phyloP scores from a whole-genome alignment of 2,888 invertebrate species.

The Fragum sueziense region DNA sequence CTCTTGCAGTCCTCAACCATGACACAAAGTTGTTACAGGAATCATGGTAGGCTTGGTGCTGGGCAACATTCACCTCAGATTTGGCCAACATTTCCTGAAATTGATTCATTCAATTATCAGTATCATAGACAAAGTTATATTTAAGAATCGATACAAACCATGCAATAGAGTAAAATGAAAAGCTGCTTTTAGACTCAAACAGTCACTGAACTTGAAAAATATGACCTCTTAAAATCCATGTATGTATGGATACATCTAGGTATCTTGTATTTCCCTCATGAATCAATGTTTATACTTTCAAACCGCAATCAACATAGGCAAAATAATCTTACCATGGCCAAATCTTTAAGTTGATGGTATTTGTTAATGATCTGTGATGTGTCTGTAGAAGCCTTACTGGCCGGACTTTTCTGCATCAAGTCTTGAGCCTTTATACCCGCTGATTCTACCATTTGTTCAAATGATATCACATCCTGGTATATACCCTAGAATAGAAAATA shows the following conservation, averaged over 20 bases:
- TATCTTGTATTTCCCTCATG: too few species aligned
- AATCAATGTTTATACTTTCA: too few species aligned
- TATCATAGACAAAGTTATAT: too few species aligned
- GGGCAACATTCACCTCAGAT: constrained; percentile 75
- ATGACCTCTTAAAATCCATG: too few species aligned
- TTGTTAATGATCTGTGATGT: constrained; percentile 95
- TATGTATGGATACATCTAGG: too few species aligned
- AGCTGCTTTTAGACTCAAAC: too few species aligned
- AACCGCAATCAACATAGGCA: too few species aligned
- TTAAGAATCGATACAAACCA: too few species aligned
- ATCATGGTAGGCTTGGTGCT: constrained; percentile 92
- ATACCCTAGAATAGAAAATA: constrained; percentile 86
- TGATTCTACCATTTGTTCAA: constrained; percentile 98
- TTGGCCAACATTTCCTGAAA: constrained; percentile 74
- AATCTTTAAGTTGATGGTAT: constrained; percentile 94
- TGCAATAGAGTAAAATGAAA: too few species aligned
- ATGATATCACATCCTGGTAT: constrained; percentile 97
- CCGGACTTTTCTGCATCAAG: constrained; percentile 93
- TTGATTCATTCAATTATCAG: too few species aligned
- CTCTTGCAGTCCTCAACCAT: constrained; percentile 96
- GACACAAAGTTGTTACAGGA: constrained; percentile 95
- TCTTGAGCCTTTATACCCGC: constrained; percentile 96
- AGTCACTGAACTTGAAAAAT: too few species aligned
- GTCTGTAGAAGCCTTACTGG: constrained; percentile 75
- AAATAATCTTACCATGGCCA: constrained; percentile 85